Evolutionary conservation across 2,888 invertebrate species (phyloP).

Genomic region (Charanyca ferruginea): DNA sequence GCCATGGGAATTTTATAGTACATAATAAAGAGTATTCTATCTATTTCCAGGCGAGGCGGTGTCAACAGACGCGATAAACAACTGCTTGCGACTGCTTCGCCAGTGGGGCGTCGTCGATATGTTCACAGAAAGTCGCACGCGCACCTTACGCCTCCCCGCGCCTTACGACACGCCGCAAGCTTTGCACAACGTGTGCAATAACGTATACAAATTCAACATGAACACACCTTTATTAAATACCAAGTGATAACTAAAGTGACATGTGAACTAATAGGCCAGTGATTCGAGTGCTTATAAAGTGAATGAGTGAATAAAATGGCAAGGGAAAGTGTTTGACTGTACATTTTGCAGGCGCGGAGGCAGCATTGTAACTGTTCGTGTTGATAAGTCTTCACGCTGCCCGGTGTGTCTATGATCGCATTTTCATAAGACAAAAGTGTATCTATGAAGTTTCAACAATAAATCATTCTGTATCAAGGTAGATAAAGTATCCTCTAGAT

Average conservation of each 20-base stretch:
- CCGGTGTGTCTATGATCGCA: conserved; percentile 39
- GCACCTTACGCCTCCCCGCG: conserved; percentile 74
- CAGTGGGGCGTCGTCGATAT: conserved; percentile 95
- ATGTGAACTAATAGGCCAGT: conserved; percentile 28
- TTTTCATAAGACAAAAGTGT: conserved; percentile 23
- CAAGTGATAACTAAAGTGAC: conserved; percentile 57
- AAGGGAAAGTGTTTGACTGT: conserved; percentile 2
- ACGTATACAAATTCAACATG: conserved; percentile 82
- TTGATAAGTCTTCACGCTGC: conserved; percentile 5
- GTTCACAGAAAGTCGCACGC: conserved; percentile 74
- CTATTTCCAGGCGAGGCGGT: conserved; percentile 94
- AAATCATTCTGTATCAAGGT: conserved; percentile 4
- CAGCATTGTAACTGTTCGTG: conserved; percentile 23
- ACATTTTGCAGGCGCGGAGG: conserved; percentile 8
- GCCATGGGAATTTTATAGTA: too few species aligned
- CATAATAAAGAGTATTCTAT: neutral
- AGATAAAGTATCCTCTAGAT: neutral
- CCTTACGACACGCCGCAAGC: conserved; percentile 73
- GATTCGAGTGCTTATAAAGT: conserved; percentile 24
- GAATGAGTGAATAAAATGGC: conserved; percentile 10
- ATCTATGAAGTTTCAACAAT: conserved; percentile 4
- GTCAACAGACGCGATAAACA: conserved; percentile 96
- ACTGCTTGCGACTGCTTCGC: conserved; percentile 95
- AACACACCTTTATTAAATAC: conserved; percentile 73
- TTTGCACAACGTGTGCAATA: conserved; percentile 72